Conservation (phyloP, 2,797 vertebrate species). For the Acrossocheilus wenchowensis region DNA sequence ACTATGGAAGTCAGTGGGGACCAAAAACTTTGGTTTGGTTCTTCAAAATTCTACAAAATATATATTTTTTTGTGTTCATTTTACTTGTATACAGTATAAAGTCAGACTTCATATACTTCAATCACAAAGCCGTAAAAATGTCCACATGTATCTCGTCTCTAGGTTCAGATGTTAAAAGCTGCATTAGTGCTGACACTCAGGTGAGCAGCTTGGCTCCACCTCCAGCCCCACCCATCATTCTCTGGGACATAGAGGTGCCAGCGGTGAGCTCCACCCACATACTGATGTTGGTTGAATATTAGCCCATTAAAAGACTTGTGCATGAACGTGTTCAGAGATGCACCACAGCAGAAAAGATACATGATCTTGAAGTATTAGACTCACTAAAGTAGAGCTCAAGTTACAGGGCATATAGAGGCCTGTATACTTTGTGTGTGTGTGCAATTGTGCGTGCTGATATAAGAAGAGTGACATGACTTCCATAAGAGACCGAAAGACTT, state of each 20-base stretch:
- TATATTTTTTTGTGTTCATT: too few relatives aligned
- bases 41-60: too few relatives aligned
- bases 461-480: background rate
- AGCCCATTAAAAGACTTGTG: background rate
- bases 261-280: slow-evolving; percentile 73
- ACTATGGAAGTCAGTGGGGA: too few relatives aligned
- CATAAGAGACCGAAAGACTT: background rate
- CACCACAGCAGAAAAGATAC: background rate
- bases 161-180: slow-evolving; percentile 76
- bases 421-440: background rate
- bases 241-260: slow-evolving; percentile 87
- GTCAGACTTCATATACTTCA: background rate
- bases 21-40: too few relatives aligned
- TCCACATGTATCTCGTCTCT: slow-evolving; percentile 2
- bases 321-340: background rate
- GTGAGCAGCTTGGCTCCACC: slow-evolving; percentile 59
- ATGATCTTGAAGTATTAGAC: background rate
- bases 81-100: background rate
- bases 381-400: background rate
- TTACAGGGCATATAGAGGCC: slow-evolving; percentile 1
- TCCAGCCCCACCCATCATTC: slow-evolving; percentile 70
- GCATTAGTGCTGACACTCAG: slow-evolving; percentile 69
- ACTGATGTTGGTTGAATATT: background rate
- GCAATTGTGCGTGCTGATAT: background rate
- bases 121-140: background rate